Conservation (phyloP, 1,140 invertebrate species). For the Propsilocerus akamusi region DNA sequence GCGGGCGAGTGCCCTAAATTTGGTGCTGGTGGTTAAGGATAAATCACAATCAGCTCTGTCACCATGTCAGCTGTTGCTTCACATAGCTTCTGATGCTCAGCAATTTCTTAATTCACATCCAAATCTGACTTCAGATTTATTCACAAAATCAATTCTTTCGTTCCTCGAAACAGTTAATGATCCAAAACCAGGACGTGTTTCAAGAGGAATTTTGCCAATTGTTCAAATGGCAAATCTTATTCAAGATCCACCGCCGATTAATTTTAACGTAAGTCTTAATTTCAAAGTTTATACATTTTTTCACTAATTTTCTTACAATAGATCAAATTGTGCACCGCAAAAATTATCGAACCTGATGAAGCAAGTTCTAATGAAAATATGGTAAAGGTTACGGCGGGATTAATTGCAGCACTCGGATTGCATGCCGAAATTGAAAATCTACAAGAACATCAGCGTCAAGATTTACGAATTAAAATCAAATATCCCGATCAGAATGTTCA, state of each 20-base stretch:
- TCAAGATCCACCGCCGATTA: constrained; percentile 34
- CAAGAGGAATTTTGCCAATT: constrained; percentile 62
- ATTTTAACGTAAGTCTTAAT: constrained; percentile 26
- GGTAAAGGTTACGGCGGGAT: constrained; percentile 83
- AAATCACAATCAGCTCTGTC: constrained; percentile 25
- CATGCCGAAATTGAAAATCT: constrained; percentile 74
- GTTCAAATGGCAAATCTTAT: constrained; percentile 39
- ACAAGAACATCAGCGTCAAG: constrained; percentile 36
- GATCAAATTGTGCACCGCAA: constrained; percentile 58
- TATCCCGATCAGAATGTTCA: constrained; percentile 85
- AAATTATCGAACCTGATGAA: constrained; percentile 66
- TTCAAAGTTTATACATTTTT: not conserved
- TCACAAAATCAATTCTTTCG: constrained; percentile 58
- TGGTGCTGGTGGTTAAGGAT: constrained; percentile 48
- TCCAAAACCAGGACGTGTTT: constrained; percentile 68
- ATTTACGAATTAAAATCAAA: constrained; percentile 63
- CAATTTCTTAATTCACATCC: constrained; percentile 13
- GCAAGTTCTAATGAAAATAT: constrained; percentile 55
- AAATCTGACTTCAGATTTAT: constrained; percentile 44
- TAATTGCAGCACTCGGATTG: constrained; percentile 67
- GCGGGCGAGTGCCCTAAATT: constrained; percentile 62
- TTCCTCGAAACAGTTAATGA: constrained; percentile 60
- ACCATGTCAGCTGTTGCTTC: constrained; percentile 26
- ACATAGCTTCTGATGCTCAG: constrained; percentile 19
- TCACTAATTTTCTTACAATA: constrained; percentile 13